A percentile compares a stretch with the other conserved stretches of the same genome.
Evolutionary conservation across 1,140 invertebrate species (phyloP).

Genomic region (Thaumatotibia leucotreta): DNA sequence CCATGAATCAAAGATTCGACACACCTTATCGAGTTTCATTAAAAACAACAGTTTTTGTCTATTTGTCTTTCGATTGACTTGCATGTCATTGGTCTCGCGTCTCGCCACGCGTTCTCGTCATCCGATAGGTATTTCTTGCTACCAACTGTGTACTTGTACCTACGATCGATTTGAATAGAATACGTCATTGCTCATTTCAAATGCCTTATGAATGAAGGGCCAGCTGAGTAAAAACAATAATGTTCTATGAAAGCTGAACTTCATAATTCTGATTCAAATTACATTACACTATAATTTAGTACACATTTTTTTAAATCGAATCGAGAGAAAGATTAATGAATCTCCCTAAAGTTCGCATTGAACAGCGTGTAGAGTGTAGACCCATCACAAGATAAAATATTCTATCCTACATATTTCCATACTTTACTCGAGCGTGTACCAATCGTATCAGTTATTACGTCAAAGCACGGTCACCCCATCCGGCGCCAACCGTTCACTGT

Average conservation of each 20-base stretch:
- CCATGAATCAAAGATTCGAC: neutral
- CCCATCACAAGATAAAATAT: no score
- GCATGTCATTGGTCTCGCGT: neutral
- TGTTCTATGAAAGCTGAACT: neutral
- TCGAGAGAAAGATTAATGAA: no score
- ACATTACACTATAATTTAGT: no score
- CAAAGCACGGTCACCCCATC: neutral
- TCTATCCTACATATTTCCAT: neutral
- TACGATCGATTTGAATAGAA: neutral
- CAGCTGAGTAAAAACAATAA: neutral
- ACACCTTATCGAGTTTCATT: constrained; percentile 1
- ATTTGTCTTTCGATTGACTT: constrained; percentile 4
- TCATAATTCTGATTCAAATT: no score
- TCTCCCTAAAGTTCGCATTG: no score
- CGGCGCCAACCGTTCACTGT: neutral
- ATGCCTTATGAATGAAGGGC: neutral
- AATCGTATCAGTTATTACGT: constrained; percentile 2
- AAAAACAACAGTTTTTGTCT: constrained; percentile 6
- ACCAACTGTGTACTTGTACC: neutral
- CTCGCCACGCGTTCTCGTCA: neutral
- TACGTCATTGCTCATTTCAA: neutral
- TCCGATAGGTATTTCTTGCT: neutral
- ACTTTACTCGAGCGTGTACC: neutral
- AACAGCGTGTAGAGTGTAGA: no score
- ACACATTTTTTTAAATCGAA: no score